These are phyloP conservation scores for Tipula unca DNA, from an alignment of 2,888 invertebrate species.

Conservation along the genomic window DNA sequence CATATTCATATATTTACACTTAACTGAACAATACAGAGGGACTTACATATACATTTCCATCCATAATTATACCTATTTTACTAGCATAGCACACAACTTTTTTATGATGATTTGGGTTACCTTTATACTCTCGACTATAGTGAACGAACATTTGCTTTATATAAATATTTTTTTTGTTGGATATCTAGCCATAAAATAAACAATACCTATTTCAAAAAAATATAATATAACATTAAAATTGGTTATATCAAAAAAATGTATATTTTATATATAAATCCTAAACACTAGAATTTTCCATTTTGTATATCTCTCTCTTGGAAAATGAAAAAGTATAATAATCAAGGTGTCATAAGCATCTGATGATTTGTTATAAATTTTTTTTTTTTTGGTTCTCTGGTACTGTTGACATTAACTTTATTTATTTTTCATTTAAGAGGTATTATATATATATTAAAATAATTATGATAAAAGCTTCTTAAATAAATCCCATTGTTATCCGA, in stretches of 20 bases:
- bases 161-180: background rate
- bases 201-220: background rate
- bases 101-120: background rate
- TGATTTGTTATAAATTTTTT: background rate
- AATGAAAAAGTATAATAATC: background rate
- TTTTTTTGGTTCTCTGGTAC: background rate
- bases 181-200: background rate
- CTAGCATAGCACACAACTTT: background rate
- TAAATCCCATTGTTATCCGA: background rate
- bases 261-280: background rate
- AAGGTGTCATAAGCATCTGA: conserved; percentile 8
- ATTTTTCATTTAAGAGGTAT: background rate
- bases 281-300: background rate
- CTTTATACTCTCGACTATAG: background rate
- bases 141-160: background rate
- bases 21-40: background rate
- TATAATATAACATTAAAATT: background rate
- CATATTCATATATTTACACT: background rate
- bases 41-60: background rate
- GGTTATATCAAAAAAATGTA: background rate
- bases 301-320: background rate
- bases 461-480: background rate
- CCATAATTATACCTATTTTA: background rate
- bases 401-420: background rate
- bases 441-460: background rate